These are phyloP conservation scores for Chinchilla lanigera DNA, from an alignment of 2,113 vertebrate species.

Conservation along the genomic window DNA sequence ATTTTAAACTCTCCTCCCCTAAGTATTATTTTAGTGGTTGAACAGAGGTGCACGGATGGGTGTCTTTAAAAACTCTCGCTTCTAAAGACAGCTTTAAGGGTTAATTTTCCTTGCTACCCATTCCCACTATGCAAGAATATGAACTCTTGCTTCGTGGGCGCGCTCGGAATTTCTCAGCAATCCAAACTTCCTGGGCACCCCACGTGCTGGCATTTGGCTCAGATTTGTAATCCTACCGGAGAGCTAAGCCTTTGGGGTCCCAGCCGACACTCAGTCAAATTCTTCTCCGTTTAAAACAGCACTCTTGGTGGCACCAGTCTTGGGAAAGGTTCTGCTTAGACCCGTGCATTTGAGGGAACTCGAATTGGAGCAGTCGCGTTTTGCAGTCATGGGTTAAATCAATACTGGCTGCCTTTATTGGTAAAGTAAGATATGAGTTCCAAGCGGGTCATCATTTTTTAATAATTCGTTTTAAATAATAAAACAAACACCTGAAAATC, in stretches of 20 bases:
- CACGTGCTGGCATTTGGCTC: background rate
- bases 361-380: background rate
- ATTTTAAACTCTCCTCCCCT: background rate
- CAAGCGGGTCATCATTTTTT: conserved; percentile 11
- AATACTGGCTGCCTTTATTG: conserved; percentile 17
- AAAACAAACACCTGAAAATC: conserved; percentile 8
- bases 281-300: background rate
- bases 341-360: background rate
- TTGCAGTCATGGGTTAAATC: background rate
- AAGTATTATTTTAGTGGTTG: background rate
- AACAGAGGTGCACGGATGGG: background rate
- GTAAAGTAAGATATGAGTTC: conserved; percentile 46
- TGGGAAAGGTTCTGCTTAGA: background rate
- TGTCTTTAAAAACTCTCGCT: background rate
- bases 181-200: background rate
- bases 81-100: background rate
- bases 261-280: background rate
- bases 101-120: background rate
- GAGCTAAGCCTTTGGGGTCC: background rate
- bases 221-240: background rate
- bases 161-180: conserved; percentile 3
- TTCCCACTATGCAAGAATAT: background rate
- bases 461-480: conserved; percentile 58
- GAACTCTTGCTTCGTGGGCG: background rate
- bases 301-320: background rate